Evolutionary conservation across 2,888 invertebrate species (phyloP).

Genomic region (Apamea monoglypha): DNA sequence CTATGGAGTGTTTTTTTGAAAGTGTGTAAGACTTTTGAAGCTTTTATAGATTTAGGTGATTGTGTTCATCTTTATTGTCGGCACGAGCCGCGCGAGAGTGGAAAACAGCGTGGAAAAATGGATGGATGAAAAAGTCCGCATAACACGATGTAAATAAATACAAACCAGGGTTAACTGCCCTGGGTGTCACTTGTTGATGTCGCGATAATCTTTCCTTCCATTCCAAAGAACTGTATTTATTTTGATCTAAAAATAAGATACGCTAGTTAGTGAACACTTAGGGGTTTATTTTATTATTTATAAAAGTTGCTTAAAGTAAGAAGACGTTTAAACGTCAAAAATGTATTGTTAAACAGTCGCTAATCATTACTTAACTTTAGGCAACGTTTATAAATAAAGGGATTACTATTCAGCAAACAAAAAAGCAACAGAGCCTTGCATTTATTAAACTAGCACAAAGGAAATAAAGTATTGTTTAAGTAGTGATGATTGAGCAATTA

Average conservation of each 20-base stretch:
- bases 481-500: slow-evolving; percentile 15
- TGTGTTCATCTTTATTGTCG: background rate
- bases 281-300: too few species aligned
- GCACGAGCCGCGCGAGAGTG: background rate
- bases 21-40: too few species aligned
- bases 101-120: background rate
- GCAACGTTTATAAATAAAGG: too few species aligned
- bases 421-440: background rate
- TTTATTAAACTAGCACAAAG: background rate
- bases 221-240: background rate
- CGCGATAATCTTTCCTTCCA: background rate
- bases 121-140: too few species aligned
- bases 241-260: background rate
- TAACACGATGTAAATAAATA: background rate
- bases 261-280: background rate
- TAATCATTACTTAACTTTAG: too few species aligned
- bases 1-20: too few species aligned
- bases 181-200: background rate
- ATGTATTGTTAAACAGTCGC: too few species aligned
- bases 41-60: too few species aligned
- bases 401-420: background rate
- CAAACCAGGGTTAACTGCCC: background rate
- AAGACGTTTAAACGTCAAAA: too few species aligned
- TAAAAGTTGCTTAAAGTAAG: too few species aligned
- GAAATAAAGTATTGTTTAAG: background rate